Evolutionary conservation across 2,888 invertebrate genomes (phyloP).

Genomic region (Diarsia brunnea): DNA sequence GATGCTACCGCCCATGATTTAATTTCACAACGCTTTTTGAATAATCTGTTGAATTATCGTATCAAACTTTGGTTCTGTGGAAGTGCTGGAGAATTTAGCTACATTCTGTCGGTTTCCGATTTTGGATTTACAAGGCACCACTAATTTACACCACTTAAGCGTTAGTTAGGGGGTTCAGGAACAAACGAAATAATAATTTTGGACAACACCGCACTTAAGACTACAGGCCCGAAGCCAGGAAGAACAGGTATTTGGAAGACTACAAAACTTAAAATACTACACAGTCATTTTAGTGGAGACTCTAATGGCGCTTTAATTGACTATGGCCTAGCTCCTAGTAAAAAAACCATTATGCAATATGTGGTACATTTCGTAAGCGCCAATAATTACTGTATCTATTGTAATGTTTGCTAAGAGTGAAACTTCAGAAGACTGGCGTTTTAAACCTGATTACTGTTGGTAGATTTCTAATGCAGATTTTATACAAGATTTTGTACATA

Average conservation of each 20-base stretch:
- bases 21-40: slow-evolving; percentile 2
- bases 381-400: slow-evolving; percentile 13
- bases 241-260: slow-evolving; percentile 46
- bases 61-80: background rate
- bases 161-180: background rate
- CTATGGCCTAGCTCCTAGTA: slow-evolving; percentile 4
- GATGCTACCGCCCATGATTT: background rate
- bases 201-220: background rate
- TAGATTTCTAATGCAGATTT: background rate
- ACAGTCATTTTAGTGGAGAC: slow-evolving; percentile 32
- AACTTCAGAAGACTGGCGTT: background rate
- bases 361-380: slow-evolving; percentile 8
- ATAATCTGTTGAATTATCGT: background rate
- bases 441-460: background rate
- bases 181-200: background rate
- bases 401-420: slow-evolving; percentile 13
- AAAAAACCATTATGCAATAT: slow-evolving; percentile 10
- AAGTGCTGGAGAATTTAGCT: background rate
- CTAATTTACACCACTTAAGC: background rate
- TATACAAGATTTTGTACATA: background rate
- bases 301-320: slow-evolving; percentile 33
- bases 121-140: slow-evolving; percentile 26
- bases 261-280: slow-evolving; percentile 39
- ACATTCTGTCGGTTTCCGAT: background rate
- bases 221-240: slow-evolving; percentile 3